Evolutionary conservation across 2,797 vertebrate genomes (phyloP).

Genomic region (Chiloscyllium punctatum): DNA sequence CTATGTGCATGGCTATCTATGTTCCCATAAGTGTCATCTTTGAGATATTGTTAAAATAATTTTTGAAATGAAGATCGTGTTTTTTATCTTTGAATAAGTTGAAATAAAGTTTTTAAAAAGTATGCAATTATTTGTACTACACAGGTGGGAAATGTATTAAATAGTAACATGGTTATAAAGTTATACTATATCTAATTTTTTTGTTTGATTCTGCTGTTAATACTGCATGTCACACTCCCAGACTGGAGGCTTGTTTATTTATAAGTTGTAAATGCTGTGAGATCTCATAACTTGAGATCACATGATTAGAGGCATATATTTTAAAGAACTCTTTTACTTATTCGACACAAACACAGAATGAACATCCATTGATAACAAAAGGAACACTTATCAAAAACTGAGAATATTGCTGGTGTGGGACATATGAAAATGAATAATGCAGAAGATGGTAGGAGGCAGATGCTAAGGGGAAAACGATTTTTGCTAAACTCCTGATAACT

Average conservation of each 20-base stretch:
- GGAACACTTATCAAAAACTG: not conserved
- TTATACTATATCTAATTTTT: not conserved
- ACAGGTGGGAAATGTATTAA: not conserved
- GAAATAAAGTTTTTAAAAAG: not conserved
- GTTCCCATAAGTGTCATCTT: not conserved
- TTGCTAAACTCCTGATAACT: not conserved
- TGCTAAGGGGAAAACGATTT: not conserved
- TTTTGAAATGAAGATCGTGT: not conserved
- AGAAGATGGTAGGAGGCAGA: not conserved
- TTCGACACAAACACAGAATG: not conserved
- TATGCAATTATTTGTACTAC: not conserved
- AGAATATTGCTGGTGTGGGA: not conserved
- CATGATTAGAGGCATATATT: not conserved
- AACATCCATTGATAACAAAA: not conserved
- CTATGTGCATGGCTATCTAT: not conserved
- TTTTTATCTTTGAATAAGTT: not conserved
- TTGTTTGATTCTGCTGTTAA: not conserved
- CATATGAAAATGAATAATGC: not conserved
- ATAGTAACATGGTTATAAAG: too few species aligned
- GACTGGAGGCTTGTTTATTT: conserved; percentile 1
- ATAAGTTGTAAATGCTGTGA: not conserved
- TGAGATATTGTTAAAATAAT: not conserved
- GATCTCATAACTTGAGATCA: not conserved
- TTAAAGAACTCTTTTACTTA: not conserved
- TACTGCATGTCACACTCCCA: not conserved